Conservation (phyloP, 2,888 invertebrate species). For the Sipha maydis region DNA sequence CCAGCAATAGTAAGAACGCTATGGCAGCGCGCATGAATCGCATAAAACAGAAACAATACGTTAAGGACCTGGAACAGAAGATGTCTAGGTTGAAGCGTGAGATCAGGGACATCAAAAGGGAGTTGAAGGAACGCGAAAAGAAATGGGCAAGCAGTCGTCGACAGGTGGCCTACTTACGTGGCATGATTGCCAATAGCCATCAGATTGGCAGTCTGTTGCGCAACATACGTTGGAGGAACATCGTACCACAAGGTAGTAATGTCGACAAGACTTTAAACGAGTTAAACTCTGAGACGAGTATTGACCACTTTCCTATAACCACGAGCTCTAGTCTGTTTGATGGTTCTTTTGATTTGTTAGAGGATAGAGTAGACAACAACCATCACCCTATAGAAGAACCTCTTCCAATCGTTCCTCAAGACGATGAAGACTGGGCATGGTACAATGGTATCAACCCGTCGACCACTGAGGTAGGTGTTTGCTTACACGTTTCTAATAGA, state of each 20-base stretch:
- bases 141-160: constrained; percentile 19
- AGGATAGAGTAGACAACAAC: constrained; percentile 32
- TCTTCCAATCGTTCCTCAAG: background rate
- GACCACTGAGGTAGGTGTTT: constrained; percentile 53
- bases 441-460: background rate
- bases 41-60: constrained; percentile 51
- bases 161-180: constrained; percentile 37
- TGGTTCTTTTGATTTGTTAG: constrained; percentile 58
- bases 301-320: constrained; percentile 45
- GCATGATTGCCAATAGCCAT: constrained; percentile 41
- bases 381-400: background rate
- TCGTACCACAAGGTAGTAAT: constrained; percentile 54
- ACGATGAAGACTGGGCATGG: background rate
- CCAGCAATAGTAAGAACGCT: constrained; percentile 54
- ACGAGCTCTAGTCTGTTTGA: constrained; percentile 52
- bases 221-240: constrained; percentile 50
- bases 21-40: constrained; percentile 50
- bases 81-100: constrained; percentile 18
- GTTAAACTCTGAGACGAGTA: constrained; percentile 48
- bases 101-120: background rate
- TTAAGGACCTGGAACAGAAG: constrained; percentile 37
- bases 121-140: constrained; percentile 21
- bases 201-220: constrained; percentile 40
- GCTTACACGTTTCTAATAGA: constrained; percentile 57
- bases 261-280: constrained; percentile 50